These are phyloP conservation scores for Caenorhabditis wallacei DNA, from an alignment of 2,888 invertebrate genomes.

Conservation along the genomic window DNA sequence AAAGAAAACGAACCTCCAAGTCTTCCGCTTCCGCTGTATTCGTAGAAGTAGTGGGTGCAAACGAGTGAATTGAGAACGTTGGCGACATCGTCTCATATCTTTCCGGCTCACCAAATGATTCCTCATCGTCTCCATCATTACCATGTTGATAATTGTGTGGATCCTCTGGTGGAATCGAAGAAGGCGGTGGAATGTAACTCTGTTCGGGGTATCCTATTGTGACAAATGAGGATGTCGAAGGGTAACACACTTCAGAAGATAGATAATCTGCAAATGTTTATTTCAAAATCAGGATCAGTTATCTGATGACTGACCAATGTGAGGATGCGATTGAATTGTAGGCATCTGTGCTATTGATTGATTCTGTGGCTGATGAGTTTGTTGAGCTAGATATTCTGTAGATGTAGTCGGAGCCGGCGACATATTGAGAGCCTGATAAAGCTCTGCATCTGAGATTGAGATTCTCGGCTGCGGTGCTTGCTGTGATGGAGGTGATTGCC, in stretches of 20 bases:
- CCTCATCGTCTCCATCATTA: constrained; percentile 41
- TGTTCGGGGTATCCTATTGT: constrained; percentile 17
- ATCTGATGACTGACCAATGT: not conserved
- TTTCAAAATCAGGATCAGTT: not conserved
- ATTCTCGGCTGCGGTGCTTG: constrained; percentile 51
- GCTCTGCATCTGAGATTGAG: constrained; percentile 57
- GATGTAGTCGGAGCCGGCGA: constrained; percentile 27
- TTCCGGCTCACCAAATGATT: constrained; percentile 41
- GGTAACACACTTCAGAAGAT: constrained; percentile 44
- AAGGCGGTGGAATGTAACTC: not conserved
- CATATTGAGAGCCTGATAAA: constrained; percentile 59
- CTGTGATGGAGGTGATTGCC: too few species aligned
- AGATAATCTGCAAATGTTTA: constrained; percentile 35
- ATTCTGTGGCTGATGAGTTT: constrained; percentile 6
- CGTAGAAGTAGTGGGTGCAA: constrained; percentile 59
- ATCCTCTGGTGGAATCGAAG: constrained; percentile 17
- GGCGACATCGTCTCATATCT: constrained; percentile 53
- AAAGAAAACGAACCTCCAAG: constrained; percentile 40
- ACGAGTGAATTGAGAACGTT: constrained; percentile 62
- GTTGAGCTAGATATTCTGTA: constrained; percentile 3
- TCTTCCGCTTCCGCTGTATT: constrained; percentile 60
- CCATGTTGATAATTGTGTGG: constrained; percentile 11
- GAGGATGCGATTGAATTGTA: constrained; percentile 4
- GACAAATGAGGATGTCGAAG: constrained; percentile 41
- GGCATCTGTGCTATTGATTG: constrained; percentile 1